Conservation (phyloP, 2,797 vertebrate genomes). For the Spinibarbus caldwelli region DNA sequence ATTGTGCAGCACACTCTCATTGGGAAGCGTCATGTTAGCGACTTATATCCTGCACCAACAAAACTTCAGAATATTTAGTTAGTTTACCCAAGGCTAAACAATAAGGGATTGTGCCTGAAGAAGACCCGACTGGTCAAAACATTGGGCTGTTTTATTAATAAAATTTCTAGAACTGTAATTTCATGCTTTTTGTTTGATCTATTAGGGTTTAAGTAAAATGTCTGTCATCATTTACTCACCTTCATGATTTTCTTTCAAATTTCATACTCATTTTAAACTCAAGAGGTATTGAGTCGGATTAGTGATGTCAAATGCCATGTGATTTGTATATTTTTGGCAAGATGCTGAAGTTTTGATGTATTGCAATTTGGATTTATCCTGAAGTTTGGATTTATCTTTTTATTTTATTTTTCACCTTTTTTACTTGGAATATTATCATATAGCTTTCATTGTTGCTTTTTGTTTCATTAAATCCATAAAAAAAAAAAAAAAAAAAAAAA, state of each 20-base stretch:
- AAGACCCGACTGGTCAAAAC: not conserved
- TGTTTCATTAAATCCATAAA: no score
- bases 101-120: not conserved
- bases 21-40: not conserved
- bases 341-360: no score
- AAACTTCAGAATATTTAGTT: not conserved
- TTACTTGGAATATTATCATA: not conserved
- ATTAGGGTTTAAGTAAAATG: not conserved
- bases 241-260: not conserved
- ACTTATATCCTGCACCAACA: not conserved
- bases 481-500: no score
- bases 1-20: not conserved
- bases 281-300: not conserved
- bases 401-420: no score
- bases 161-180: not conserved
- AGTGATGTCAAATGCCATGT: not conserved
- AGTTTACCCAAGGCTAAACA: no score
- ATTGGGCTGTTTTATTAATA: not conserved
- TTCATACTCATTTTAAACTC: not conserved
- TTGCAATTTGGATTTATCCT: no score
- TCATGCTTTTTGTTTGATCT: not conserved
- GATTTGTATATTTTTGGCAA: no score
- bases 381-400: no score
- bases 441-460: not conserved
- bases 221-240: not conserved